Base-by-base conservation (phyloP, 2,888 invertebrate species). In the Drosophila formosana region DNA sequence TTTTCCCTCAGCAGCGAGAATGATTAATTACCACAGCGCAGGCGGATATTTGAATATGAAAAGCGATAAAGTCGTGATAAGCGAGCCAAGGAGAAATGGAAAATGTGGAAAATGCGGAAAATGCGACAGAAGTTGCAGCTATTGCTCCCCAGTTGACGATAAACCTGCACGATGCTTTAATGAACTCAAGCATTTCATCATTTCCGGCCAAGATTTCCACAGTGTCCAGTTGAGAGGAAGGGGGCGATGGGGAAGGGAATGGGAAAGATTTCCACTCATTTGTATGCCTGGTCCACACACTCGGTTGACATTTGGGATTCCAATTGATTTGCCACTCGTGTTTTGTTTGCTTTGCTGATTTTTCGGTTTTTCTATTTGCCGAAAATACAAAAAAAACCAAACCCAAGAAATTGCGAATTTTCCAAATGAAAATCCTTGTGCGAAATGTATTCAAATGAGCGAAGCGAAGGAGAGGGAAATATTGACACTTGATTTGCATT, bases 281-380 rank as follows among this genome's bases (percentile, higher is more conserved):
- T 69, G 85, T 79, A 87, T 85, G 79, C 85, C 45, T 53, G 23
- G n/a, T 39, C 2, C 39, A n/a, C 58, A 41, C 37, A 72, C 34
- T 5, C 72, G 71, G 80, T 90, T 90, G 90, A 85, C 85, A 89
- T 89, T 90, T 82, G 82, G 85, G 88, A 88, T 90, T 90, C 80
- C 78, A 88, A 88, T 83, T 90, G 84, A 85, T 88, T 90, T 80
- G 61, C 72, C 72, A 50, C 23, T 66, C 46, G 64, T 50, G 39
- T 46, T 67, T 62, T 86, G 72, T 87, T 84, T 86, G 71, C 58
- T 73, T 82, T 77, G 72, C 72, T 82, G 82, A 83, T 80, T 85
- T 82, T 74, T 49, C 18, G 56, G 56, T 49, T 66, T 69, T 78
- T 69, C 58, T 66, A 66, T 76, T 74, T 69, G 73, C 65, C 45